Percentiles rank a stretch among this genome's conserved stretches.
Conservation (phyloP, 2,797 vertebrate genomes). For the Tangara arthus region DNA sequence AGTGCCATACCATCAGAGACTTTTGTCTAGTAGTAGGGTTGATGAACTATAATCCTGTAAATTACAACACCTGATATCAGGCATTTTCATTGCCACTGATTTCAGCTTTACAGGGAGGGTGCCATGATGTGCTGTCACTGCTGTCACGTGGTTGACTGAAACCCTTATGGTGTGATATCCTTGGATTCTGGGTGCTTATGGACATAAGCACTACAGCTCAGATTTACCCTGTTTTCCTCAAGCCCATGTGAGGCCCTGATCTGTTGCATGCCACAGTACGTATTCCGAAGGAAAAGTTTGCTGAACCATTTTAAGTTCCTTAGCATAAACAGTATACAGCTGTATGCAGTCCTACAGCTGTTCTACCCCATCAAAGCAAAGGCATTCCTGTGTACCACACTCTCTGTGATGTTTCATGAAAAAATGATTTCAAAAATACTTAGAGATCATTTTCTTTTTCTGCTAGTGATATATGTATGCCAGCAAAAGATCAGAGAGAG, state of each 20-base stretch:
- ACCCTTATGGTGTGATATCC: background rate
- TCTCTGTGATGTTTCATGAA: background rate
- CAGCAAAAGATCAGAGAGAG: background rate
- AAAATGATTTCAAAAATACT: background rate
- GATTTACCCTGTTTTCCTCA: background rate
- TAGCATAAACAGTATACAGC: background rate
- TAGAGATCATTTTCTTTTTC: background rate
- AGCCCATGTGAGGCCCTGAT: rapidly evolving
- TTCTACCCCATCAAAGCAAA: background rate
- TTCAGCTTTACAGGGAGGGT: background rate
- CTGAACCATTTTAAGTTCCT: background rate
- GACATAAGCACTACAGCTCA: background rate
- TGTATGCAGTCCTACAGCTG: background rate
- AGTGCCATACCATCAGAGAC: background rate
- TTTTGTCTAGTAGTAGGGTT: background rate
- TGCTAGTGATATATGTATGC: background rate
- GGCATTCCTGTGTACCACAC: background rate
- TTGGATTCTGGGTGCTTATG: background rate
- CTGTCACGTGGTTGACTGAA: background rate
- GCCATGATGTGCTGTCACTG: background rate
- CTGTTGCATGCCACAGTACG: background rate
- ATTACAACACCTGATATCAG: background rate
- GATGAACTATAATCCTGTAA: background rate
- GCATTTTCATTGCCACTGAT: background rate
- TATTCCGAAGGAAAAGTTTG: background rate